Evolutionary conservation across 2,113 vertebrate species (phyloP), one percentile per base, ranked within the genome.

Genomic region (Alectura lathami): DNA sequence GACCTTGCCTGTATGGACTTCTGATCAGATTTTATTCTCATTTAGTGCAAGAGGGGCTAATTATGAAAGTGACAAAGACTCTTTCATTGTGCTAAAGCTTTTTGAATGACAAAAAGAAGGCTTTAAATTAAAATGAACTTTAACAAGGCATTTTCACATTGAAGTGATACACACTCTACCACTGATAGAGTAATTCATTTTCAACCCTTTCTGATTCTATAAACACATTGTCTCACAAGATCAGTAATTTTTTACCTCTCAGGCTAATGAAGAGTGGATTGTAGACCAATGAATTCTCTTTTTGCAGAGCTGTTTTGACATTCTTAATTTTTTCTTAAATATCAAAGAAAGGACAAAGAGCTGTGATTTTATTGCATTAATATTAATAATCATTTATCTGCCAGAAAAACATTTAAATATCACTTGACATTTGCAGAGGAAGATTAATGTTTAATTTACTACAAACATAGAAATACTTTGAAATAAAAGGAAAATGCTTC

Each of bases 81-180:
- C 87, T 96, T 96, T 96, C 89, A 79, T 96, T 95, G 96, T 97
- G 96, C 88, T 95, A 90, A 96, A 96, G 92, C 73, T 95, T 76
- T 96, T 89, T 97, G 81, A 97, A 89, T 97, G 96, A 97, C 94
- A 97, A 96, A 93, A 98, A 97, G 88, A 93, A 89, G 96, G 94
- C 91, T 97, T 94, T 97, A 98, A 98, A 98, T 98, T 96, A 98
- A 98, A 97, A 97, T 98, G 97, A 97, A 98, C 97, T 98, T 98
- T 93, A 95, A 97, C 97, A 95, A 98, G 94, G 97, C 92, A 96
- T 98, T 97, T 97, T 93, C 96, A 97, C 96, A 97, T 93, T 96
- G 96, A 96, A 96, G 94, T 97, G 95, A 91, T 96, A 79, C 80
- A 91, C 94, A 96, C 91, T 96, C 88, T 91, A 97, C 94, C 85